Evolutionary conservation across 2,113 vertebrate genomes (phyloP), one percentile per base, ranked within the genome.

Genomic region (Elephas maximus): DNA sequence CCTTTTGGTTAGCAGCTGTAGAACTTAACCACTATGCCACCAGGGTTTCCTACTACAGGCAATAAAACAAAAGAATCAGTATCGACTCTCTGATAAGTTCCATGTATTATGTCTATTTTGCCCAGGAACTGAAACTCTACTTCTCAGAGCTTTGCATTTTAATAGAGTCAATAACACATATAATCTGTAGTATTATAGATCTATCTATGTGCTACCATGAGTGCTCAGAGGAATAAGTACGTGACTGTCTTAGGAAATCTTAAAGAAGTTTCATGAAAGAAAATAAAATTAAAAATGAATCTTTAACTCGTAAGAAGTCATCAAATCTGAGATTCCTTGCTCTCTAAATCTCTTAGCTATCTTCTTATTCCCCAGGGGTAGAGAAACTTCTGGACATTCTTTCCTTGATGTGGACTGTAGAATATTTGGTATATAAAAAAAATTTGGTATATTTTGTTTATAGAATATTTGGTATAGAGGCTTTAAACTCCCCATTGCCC

Each of bases 391-490:
- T 57, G 33, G 0, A 4, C 67, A 10, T 37, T 33, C 26, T 67
- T 62, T 78, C 4, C 7, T 0, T 2, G 1, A 15, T 8, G 63
- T 41, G 15, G 24, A 6, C 14, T 24, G 0, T 8, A 48, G 8
- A 73, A 20, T 37, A 84, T 74, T 92, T 44, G 23, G 12, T 26
- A 0, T 26, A 33, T 37, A 37, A 37, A 37, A 37, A 37, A 37
- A 37, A 37, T 37, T 37, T 37, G 37, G 37, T 37, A 37, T 37
- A 37, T 37, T 37, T 37, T 37, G 37, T 37, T 37, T 37, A 37
- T 8, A 48, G 8, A 73, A 20, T 37, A 84, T 74, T 92, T 44
- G 23, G 12, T 26, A 0, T 26, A 33, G 12, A 0, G 37, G 1
- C 18, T 33, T 84, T 30, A 41, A 80, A 74, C 18, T 77, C 21